Base-by-base conservation (phyloP, 2,797 vertebrate species). In the Leucoraja ocellata region DNA sequence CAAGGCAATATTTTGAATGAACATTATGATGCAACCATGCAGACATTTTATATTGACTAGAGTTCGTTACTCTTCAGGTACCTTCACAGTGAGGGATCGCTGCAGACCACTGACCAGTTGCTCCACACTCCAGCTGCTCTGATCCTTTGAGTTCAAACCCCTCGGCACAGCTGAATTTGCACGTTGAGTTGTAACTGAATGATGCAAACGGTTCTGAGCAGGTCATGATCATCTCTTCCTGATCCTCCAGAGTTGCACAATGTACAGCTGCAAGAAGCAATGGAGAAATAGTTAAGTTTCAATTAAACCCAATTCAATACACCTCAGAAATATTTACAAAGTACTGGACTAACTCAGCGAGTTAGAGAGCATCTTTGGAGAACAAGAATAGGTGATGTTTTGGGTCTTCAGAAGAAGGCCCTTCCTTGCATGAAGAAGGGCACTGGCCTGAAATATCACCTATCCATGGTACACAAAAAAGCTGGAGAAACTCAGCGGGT, bases 151-250 rank as follows among this genome's bases (percentile, higher is more conserved):
- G 79, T 7, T 1, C 78, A 79, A 96, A 97, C 6, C 97, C 96
- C 32, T 97, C 94, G 18, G 95, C 84, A 93, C 97, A 97, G 84
- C 93, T 93, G 88, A 96, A 96, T 63, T 78, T 93, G 93, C 97
- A 96, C 54, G 93, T 95, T 76, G 96, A 96, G 93, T 61, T 93
- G 93, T 95, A 96, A 94, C 95, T 95, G 94, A 93, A 96, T 25
- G 25, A 5, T 6, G 94, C 95, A 84, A 39, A 36, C 21, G 63
- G 63, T 0, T 68, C 18, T 18, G 63, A 68, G 63, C 86, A 90
- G 63, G 14, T 68, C 65, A 90, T n/a, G 23, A 1, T 90, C 61
- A 65, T 7, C n/a, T 90, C 8, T 0, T 71, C 65, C 71, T 32
- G 86, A 28, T 9, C n/a, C n/a, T 39, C 16, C 63, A 90, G 63